A percentile compares a stretch with the other conserved stretches of the same genome.
Conservation (phyloP, 2,888 invertebrate genomes). For the Synergus japonicus region DNA sequence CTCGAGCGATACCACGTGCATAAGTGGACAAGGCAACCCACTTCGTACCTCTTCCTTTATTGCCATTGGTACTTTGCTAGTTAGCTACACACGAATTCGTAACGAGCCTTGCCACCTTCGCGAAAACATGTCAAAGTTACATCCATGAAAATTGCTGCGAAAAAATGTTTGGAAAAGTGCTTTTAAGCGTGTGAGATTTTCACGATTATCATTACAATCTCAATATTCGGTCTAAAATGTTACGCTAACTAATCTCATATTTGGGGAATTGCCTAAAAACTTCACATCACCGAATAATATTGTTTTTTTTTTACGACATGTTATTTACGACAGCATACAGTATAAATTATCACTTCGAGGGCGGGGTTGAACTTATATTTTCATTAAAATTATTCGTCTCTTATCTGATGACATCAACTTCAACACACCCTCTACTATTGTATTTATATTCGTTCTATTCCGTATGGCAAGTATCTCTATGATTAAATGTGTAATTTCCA, state of each 20-base stretch:
- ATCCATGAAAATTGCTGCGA: neutral
- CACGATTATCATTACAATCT: neutral
- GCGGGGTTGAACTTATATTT: conserved; percentile 25
- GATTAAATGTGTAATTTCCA: neutral
- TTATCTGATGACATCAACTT: conserved; percentile 27
- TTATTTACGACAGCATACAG: conserved; percentile 32
- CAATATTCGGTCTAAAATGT: neutral
- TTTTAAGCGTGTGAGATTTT: neutral
- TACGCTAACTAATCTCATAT: neutral
- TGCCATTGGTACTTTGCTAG: conserved; percentile 64
- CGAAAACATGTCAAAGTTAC: conserved; percentile 18
- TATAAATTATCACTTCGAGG: conserved; percentile 28
- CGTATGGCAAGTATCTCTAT: neutral
- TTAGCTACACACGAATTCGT: conserved; percentile 62
- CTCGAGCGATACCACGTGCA: conserved; percentile 74
- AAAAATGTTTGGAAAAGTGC: neutral
- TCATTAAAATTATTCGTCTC: conserved; percentile 38
- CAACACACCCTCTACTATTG: conserved; percentile 27
- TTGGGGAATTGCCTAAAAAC: neutral
- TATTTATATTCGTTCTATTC: conserved; percentile 24
- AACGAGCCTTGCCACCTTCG: conserved; percentile 55
- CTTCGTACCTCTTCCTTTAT: conserved; percentile 74
- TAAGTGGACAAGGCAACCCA: conserved; percentile 77
- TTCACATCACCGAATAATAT: neutral
- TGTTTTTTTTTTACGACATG: conserved; percentile 7